Base-by-base conservation (phyloP, 2,797 vertebrate genomes). In the Myotis myotis region DNA sequence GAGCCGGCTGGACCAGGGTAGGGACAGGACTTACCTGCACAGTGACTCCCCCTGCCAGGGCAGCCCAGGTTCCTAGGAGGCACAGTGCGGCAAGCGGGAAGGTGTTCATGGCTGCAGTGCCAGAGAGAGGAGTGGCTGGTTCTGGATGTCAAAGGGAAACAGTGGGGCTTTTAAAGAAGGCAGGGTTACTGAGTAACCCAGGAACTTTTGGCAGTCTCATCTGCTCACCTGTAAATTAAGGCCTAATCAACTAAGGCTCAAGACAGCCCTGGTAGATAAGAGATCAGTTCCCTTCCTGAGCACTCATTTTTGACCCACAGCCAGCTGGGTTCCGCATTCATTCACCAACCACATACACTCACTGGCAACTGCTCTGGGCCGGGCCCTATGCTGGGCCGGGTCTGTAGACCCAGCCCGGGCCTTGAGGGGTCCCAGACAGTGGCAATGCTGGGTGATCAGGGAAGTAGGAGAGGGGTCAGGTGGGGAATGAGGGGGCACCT, bases 121-220 rank as follows among this genome's bases (percentile, higher is more conserved):
- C 57, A 6, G 23, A 30, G 44, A 44, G 30, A 55, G 44, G 71
- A 76, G 60, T 15, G 25, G 33, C 49, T 6, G 20, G 36, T 36
- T 66, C 84, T 92, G 75, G 51, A 19, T n/a, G 47, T 57, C 36
- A 41, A 1, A 13, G 51, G 33, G 20, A n/a, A 96, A 30, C 87
- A 51, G 28, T 9, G 53, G 74, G 70, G 22, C 88, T 95, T 97
- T 96, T 96, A 96, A 96, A 89, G 94, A 85, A 62, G 33, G 36
- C 51, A 25, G 25, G 51, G 96, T 97, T 97, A 97, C 90, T 97
- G 82, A 97, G 88, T 97, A 97, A 97, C 96, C 85, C 20, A 6
- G 66, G 20, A 38, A 41, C 12, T 68, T 76, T 49, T 72, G 93
- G 93, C 96, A 92, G 38, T 33, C 74, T 83, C 85, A 82, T 79